Evolutionary conservation across 2,797 vertebrate species (phyloP), one percentile per base, ranked within the genome.

Genomic region (Epinephelus awoara): DNA sequence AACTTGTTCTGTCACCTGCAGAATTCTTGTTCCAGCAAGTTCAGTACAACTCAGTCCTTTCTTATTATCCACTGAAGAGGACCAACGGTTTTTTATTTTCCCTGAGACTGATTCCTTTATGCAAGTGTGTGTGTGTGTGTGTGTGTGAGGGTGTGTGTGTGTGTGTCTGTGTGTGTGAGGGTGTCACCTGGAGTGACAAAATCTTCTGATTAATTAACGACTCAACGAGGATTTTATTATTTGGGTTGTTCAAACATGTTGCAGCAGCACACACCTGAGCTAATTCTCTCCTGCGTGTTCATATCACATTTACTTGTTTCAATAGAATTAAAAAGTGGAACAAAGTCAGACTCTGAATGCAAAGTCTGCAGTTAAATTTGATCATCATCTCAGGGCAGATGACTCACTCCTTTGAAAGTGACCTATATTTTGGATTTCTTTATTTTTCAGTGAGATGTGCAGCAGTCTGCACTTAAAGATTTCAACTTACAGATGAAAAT

Each of bases 21-120:
- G 66, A 46, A 52, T 34, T 71, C 78, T 59, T 81, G 80, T 83
- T 75, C 57, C 47, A 56, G 77, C 86, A 79, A 58, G 82, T 80
- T 73, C 46, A 34, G 4, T 7, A 3, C 0, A 17, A 17, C 1
- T 11, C 6, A 17, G 6, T 40, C 12, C 27, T 49, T 51, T 17
- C 27, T 58, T 62, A 17, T 51, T 21, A 8, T 38, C 49, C 17
- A 4, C 5, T 5, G 17, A 50, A 29, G 19, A 66, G 17, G 9
- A 56, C 68, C 69, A 62, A 62, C 19, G 15, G 64, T 21, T 61
- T 40, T 21, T 3, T 17, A 15, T 9, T 61, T 54, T 58, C 23
- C 14, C 44, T 58, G 44, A 25, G 40, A 8, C 8, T 15, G 25
- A 40, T 10, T 25, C 18, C 15, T 69, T 15, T 46, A 2, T 77